Evolutionary conservation across 1,140 invertebrate species (phyloP).

Genomic region (Uloborus diversus): DNA sequence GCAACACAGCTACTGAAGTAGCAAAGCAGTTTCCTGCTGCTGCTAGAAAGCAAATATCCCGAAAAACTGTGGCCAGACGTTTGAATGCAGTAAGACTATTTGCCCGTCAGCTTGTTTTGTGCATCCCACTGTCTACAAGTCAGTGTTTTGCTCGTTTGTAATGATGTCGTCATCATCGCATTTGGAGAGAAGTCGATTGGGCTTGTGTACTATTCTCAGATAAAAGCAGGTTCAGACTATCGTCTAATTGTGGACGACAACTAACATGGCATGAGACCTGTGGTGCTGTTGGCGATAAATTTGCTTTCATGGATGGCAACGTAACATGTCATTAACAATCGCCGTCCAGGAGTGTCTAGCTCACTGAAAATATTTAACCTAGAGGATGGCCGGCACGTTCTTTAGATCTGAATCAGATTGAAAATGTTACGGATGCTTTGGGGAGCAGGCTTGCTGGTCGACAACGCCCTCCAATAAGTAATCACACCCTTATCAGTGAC

Average conservation of each 20-base stretch:
- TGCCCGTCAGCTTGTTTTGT: background rate
- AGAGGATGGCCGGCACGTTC: background rate
- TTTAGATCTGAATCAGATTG: background rate
- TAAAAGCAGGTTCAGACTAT: background rate
- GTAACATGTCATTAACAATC: too few relatives aligned
- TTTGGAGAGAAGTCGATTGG: background rate
- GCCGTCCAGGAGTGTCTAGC: background rate
- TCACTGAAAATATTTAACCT: background rate
- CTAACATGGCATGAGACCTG: background rate
- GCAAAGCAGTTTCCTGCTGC: background rate
- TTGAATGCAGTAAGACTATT: background rate
- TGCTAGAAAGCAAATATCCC: background rate
- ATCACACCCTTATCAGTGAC: too few relatives aligned
- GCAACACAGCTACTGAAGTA: background rate
- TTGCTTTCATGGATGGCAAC: too few relatives aligned
- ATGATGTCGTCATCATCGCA: background rate
- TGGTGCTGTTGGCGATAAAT: too few relatives aligned
- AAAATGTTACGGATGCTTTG: background rate
- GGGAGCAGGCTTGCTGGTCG: background rate
- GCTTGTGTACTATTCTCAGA: background rate
- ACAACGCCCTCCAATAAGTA: too few relatives aligned
- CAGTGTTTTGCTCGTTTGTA: background rate
- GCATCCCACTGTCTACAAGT: background rate
- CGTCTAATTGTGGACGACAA: background rate
- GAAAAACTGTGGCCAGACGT: background rate